These are phyloP conservation scores for Oscarella lobularis DNA, from an alignment of 37 sponge, comb jelly and placozoan genomes.

Conservation along the genomic window DNA sequence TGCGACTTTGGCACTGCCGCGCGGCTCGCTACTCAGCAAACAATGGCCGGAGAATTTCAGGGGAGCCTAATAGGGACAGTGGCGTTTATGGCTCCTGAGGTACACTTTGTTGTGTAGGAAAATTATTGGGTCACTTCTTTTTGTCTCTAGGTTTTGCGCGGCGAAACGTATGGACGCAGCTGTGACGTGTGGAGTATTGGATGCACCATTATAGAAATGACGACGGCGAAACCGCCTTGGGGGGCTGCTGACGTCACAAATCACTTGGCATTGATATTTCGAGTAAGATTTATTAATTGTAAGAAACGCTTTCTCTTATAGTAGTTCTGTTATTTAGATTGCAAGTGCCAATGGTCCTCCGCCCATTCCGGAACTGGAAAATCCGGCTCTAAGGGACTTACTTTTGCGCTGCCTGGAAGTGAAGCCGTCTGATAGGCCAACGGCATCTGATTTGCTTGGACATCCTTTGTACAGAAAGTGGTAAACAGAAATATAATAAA, in stretches of 20 bases:
- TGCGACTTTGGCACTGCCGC: slow-evolving; percentile 77
- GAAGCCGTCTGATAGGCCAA: slow-evolving; percentile 40
- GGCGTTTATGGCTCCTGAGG: slow-evolving; percentile 87
- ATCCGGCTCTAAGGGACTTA: slow-evolving; percentile 53
- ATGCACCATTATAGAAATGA: slow-evolving; percentile 70
- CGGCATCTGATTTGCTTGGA: slow-evolving; percentile 48
- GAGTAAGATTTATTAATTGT: slow-evolving; percentile 18
- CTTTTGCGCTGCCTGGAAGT: slow-evolving; percentile 56
- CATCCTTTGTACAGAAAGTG: slow-evolving; percentile 76
- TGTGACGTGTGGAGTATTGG: slow-evolving; percentile 86
- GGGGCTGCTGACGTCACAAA: slow-evolving; percentile 42
- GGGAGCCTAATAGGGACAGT: slow-evolving; percentile 67
- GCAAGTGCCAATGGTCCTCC: slow-evolving; percentile 52
- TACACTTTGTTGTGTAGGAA: background rate
- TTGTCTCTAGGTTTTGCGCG: slow-evolving; percentile 18
- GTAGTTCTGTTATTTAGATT: slow-evolving; percentile 32
- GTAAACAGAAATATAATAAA: too few species aligned
- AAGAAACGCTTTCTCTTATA: background rate
- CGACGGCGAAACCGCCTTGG: slow-evolving; percentile 74
- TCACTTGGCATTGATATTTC: slow-evolving; percentile 61
- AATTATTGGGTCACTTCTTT: background rate
- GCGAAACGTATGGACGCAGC: slow-evolving; percentile 54
- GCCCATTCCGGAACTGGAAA: slow-evolving; percentile 31
- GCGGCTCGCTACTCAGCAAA: slow-evolving; percentile 43
- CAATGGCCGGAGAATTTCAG: slow-evolving; percentile 54